These are phyloP conservation scores for Odontomachus brunneus DNA, from an alignment of 1,140 invertebrate species.

Conservation along the genomic window DNA sequence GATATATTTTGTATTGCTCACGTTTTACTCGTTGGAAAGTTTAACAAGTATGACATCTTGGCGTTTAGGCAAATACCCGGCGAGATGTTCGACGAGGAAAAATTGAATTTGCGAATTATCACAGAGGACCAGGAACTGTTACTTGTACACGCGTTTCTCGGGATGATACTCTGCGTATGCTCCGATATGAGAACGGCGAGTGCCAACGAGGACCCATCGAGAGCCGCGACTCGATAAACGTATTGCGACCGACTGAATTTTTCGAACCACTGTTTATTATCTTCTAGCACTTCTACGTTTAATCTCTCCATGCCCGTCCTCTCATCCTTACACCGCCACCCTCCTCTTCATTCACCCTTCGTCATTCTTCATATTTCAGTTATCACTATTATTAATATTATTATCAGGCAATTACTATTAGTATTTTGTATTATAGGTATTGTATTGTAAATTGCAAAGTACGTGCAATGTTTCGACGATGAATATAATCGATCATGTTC, in stretches of 20 bases:
- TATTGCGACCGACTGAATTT: slow-evolving; percentile 53
- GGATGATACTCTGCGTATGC: background rate
- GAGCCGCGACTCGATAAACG: slow-evolving; percentile 34
- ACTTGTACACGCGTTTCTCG: slow-evolving; percentile 6
- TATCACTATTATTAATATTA: slow-evolving; percentile 70
- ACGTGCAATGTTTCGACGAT: slow-evolving; percentile 83
- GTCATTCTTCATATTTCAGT: slow-evolving; percentile 68
- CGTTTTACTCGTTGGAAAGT: no score
- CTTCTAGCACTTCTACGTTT: slow-evolving; percentile 20
- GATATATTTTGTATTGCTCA: no score
- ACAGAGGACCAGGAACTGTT: background rate
- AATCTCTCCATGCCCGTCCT: slow-evolving; percentile 31
- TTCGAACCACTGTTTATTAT: slow-evolving; percentile 32
- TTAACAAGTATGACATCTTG: background rate
- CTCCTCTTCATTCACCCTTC: slow-evolving; percentile 28
- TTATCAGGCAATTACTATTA: slow-evolving; percentile 70
- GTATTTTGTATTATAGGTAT: slow-evolving; percentile 83
- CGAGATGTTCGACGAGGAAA: background rate
- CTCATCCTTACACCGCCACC: no score
- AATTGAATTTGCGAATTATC: background rate
- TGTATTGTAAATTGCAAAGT: slow-evolving; percentile 81
- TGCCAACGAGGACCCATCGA: slow-evolving; percentile 12
- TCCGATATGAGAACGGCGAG: slow-evolving; percentile 16
- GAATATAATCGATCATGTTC: slow-evolving; percentile 84
- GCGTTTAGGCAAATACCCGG: background rate